Percentiles rank a stretch among this genome's conserved stretches.
These are phyloP conservation scores for Philaethria dido DNA, from an alignment of 2,888 invertebrate genomes.

Conservation along the genomic window DNA sequence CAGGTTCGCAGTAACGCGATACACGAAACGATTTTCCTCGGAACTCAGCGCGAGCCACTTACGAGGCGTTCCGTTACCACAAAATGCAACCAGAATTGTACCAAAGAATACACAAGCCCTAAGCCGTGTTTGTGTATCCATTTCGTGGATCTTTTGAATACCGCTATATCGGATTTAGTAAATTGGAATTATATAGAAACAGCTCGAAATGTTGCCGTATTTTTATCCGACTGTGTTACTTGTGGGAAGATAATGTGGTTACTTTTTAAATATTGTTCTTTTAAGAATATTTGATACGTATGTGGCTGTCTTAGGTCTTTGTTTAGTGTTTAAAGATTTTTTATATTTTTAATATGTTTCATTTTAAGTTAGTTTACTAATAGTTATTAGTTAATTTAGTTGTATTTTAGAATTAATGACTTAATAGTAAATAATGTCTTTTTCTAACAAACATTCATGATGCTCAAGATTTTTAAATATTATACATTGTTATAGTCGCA, in stretches of 20 bases:
- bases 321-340: too few species aligned
- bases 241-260: neutral
- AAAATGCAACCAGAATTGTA: conserved; percentile 65
- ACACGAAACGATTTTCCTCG: conserved; percentile 59
- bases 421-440: too few species aligned
- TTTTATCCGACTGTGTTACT: neutral
- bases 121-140: conserved; percentile 62
- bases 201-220: conserved; percentile 1
- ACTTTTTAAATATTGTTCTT: neutral
- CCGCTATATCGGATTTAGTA: conserved; percentile 23
- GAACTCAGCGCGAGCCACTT: conserved; percentile 63
- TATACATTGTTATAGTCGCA: too few species aligned
- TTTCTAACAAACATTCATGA: too few species aligned
- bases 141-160: conserved; percentile 26
- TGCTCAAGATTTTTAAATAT: too few species aligned
- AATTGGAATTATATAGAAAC: conserved; percentile 26
- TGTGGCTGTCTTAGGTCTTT: neutral
- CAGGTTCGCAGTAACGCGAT: conserved; percentile 50
- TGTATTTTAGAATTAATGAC: too few species aligned
- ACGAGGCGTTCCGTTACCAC: conserved; percentile 59
- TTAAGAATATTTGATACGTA: too few species aligned
- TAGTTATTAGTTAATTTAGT: too few species aligned
- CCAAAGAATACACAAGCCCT: conserved; percentile 47
- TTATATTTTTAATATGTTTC: too few species aligned
- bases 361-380: too few species aligned